Base-by-base conservation (phyloP, 2,797 vertebrate genomes). In the Tragopan temminckii region DNA sequence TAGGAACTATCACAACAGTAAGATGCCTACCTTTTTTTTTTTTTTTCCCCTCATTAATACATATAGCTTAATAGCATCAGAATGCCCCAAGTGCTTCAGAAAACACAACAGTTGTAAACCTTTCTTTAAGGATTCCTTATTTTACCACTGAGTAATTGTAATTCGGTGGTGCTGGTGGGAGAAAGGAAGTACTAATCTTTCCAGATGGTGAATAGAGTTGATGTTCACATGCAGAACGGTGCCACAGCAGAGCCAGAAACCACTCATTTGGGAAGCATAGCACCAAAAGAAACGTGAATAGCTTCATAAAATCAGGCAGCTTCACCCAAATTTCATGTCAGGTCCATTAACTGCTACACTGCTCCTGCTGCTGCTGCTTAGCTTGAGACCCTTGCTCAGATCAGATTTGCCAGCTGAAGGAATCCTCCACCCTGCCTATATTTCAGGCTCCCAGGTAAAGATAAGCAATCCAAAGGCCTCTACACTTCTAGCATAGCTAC, bases 321-420 rank as follows among this genome's bases (percentile, higher is more conserved):
- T 24, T 67, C 33, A 70, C 16, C 27, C 55, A 42, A 77, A 55
- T 63, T 70, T 70, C 8, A 35, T 35, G 33, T 86, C 1, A 1
- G 9, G 27, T 59, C 40, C 0, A 0, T 11, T 27, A 50, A 80
- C 59, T 43, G 45, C 0, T 1, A 31, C 8, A 0, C 8, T 70
- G 43, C 59, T 59, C n/a, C 17, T 64, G 24, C 15, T 83, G 69
- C 35, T 50, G 3, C 35, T 77, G 24, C 25, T 78, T n/a, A 61
- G 69, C 12, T 2, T 1, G 13, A 58, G 48, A 31, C 29, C 57
- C 43, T 58, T 11, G 25, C 62, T 72, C 35, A 38, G 62, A 42
- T 59, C 38, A 42, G 55, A 40, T 27, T 68, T 46, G 25, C 23
- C 38, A 21, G 31, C 25, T 33, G 53, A 62, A 81, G 91, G 53